Evolutionary conservation across 2,888 invertebrate genomes (phyloP).

Genomic region (Pseudococcus viburni): DNA sequence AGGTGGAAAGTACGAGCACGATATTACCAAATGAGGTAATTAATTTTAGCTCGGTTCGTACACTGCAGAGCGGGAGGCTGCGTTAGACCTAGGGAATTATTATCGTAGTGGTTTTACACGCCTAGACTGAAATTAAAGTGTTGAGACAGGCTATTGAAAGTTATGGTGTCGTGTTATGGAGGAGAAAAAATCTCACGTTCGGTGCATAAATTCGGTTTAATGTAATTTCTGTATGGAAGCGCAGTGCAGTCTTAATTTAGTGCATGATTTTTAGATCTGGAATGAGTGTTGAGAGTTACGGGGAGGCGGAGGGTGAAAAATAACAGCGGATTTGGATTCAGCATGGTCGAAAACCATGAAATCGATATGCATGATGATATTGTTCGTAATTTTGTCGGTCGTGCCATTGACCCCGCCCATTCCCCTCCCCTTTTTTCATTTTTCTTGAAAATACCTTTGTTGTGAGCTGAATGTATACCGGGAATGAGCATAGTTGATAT

Average conservation of each 20-base stretch:
- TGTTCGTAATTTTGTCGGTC: too few relatives aligned
- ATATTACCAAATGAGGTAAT: conserved; percentile 58
- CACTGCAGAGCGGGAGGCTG: neutral
- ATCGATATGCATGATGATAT: too few relatives aligned
- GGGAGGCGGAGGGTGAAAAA: too few relatives aligned
- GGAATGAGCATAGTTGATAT: too few relatives aligned
- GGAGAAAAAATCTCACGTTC: neutral
- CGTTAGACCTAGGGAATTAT: neutral
- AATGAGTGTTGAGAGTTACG: neutral
- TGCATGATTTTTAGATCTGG: neutral
- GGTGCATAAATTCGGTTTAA: neutral
- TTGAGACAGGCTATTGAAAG: neutral
- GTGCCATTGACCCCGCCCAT: too few relatives aligned
- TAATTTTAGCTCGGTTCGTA: neutral
- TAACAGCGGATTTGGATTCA: too few relatives aligned
- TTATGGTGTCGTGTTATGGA: neutral
- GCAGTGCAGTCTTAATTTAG: neutral
- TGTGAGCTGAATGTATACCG: too few relatives aligned
- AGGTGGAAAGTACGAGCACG: conserved; percentile 5
- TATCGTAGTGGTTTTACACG: neutral
- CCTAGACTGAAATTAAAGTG: conserved; percentile 9
- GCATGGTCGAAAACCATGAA: too few relatives aligned
- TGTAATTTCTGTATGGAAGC: neutral
- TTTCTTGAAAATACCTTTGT: too few relatives aligned
- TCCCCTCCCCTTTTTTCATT: too few relatives aligned